Base-by-base conservation (phyloP, 2,888 invertebrate genomes). In the Yponomeuta evonymella region DNA sequence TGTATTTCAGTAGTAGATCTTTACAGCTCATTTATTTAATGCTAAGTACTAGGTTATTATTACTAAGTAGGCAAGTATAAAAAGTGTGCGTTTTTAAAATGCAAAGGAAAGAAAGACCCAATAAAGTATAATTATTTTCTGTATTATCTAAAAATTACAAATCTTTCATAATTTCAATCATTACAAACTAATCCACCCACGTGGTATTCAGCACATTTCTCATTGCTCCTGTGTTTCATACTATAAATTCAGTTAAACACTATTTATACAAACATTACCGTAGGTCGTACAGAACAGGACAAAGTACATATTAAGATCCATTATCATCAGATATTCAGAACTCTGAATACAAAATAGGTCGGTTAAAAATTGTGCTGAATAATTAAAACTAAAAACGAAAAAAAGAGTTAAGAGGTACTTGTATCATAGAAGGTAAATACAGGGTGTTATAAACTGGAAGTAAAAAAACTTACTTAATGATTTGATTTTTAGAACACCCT, bases 131-230 rank as follows among this genome's bases (percentile, higher is more conserved):
- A 80, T 85, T 83, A 85, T 87, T 85, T 75, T 85, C 81, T 88
- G 85, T 88, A 90, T 89, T 88, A 85, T 88, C 90, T 91, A 90
- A 91, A 89, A 88, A 58, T 91, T 92, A 91, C 90, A 90, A 91
- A 92, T 88, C 86, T 89, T 88, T 86, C 79, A 87, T 88, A 87
- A 83, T 86, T 87, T 88, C 84, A 82, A 83, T 84, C 79, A 83
- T 86, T 86, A 85, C 81, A 81, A 85, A 80, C 86, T 88, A 88
- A 81, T 83, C 78, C 82, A 81, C 81, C 78, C 82, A 81, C 81
- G 80, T 87, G 84, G 83, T 83, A 85, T 85, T 86, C 88, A 87
- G 89, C 88, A 87, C 85, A 83, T 82, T 81, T 77, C 76, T 76
- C 51, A n/a, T 82, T 83, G 81, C 51, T 58, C 8, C 81, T 83